Base-by-base conservation (phyloP, 2,888 invertebrate genomes). In the Mystacides longicornis region DNA sequence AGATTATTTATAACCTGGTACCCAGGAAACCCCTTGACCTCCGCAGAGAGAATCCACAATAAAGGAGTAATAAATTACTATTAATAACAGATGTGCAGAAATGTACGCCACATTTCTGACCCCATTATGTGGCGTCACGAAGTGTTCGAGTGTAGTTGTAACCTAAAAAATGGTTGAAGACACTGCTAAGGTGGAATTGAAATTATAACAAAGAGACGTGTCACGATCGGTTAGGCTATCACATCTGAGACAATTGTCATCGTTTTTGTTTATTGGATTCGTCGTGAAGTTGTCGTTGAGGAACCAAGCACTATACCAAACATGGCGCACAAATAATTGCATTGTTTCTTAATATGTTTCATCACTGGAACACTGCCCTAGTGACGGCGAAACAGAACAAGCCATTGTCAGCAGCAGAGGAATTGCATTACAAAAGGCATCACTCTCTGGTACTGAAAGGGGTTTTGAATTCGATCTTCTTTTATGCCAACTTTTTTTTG, bases 11-110 rank as follows among this genome's bases (percentile, higher is more conserved):
- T n/a, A n/a, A n/a, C n/a, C n/a, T n/a, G n/a, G n/a, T n/a, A n/a
- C n/a, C n/a, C n/a, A n/a, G n/a, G n/a, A n/a, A n/a, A n/a, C n/a
- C 37, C 37, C 37, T 37, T 37, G 37, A 37, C 37, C 37, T 14
- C 4, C 14, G 14, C 37, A n/a, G n/a, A n/a, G n/a, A n/a, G n/a
- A n/a, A n/a, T n/a, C n/a, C n/a, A n/a, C n/a, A 37, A 16, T 16
- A 14, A 37, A 37, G n/a, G n/a, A 37, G 14, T 16, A 37, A 37
- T 37, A 14, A 37, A 37, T n/a, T 37, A 3, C 37, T 37, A n/a
- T n/a, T n/a, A n/a, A n/a, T 37, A 37, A 37, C 37, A 37, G 37
- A 37, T 37, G 37, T 37, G 37, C 37, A 37, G 37, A 37, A 37
- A 37, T n/a, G n/a, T 37, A 37, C 37, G 37, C n/a, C 4, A 37